A percentile compares a stretch with the other conserved stretches of the same genome.
Evolutionary conservation across 2,113 vertebrate species (phyloP).

Genomic region (Microcebus lehilahytsara): DNA sequence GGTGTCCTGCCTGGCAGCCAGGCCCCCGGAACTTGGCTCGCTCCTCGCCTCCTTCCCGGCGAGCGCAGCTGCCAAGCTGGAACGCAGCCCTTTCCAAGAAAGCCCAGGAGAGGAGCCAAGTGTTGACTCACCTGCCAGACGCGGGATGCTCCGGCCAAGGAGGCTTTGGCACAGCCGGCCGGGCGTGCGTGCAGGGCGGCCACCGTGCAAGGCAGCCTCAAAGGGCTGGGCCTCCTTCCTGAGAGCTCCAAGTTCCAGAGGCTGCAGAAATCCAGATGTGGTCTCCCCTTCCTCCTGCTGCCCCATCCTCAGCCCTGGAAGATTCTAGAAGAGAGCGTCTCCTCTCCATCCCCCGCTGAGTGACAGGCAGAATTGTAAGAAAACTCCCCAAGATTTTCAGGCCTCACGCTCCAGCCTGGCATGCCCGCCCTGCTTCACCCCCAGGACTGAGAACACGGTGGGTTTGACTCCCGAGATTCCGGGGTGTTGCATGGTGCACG

Average conservation of each 20-base stretch:
- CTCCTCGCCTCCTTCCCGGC: slow-evolving; percentile 2
- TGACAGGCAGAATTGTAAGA: neutral
- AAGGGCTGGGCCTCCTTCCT: slow-evolving; percentile 62
- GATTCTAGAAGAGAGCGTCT: neutral
- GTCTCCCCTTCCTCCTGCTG: neutral
- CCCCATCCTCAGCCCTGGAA: neutral
- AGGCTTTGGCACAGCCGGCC: slow-evolving; percentile 20
- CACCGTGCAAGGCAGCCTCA: slow-evolving; percentile 43
- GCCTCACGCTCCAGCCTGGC: neutral
- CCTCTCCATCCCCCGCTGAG: no score
- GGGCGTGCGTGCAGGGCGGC: neutral
- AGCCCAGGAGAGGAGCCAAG: slow-evolving; percentile 65
- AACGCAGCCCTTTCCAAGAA: slow-evolving; percentile 62
- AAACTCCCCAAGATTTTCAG: neutral
- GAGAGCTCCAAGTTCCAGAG: slow-evolving; percentile 72
- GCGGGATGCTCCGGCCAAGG: neutral
- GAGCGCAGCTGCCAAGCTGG: slow-evolving; percentile 66
- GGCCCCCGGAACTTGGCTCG: slow-evolving; percentile 61
- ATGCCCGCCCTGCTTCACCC: neutral
- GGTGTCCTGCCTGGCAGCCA: slow-evolving; percentile 52
- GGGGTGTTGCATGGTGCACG: neutral
- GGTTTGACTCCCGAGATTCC: neutral
- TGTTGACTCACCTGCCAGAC: slow-evolving; percentile 73
- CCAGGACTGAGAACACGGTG: neutral
- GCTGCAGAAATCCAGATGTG: slow-evolving; percentile 66